phyloP scores from a whole-genome alignment of 2,113 vertebrate genomes.

The Siniperca knerii region DNA sequence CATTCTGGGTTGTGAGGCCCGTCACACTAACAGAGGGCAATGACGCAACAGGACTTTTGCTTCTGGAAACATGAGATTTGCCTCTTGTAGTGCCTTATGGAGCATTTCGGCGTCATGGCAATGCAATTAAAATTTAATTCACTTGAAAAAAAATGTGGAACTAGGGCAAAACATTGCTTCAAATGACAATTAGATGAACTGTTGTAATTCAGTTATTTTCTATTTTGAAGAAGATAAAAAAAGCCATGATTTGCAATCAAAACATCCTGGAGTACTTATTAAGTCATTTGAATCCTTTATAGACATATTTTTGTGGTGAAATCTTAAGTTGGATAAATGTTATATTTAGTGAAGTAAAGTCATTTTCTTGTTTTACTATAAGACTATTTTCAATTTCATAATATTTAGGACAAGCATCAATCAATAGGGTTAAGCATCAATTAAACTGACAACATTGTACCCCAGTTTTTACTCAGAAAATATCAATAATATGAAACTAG shows the following conservation, averaged over 20 bases:
- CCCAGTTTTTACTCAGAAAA: conserved; percentile 59
- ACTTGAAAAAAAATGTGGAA: conserved; percentile 75
- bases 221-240: conserved; percentile 78
- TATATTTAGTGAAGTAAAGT: conserved; percentile 81
- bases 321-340: conserved; percentile 79
- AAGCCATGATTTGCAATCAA: conserved; percentile 93
- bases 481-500: conserved; percentile 47
- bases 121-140: conserved; percentile 92
- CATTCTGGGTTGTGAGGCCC: conserved; percentile 86
- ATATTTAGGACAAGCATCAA: conserved; percentile 75
- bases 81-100: conserved; percentile 98
- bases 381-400: conserved; percentile 76
- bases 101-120: conserved; percentile 93
- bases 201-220: conserved; percentile 82
- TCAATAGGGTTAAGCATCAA: conserved; percentile 70
- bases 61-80: conserved; percentile 87
- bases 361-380: conserved; percentile 77
- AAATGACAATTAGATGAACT: conserved; percentile 63
- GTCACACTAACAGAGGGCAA: conserved; percentile 88
- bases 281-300: conserved; percentile 73
- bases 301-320: conserved; percentile 82
- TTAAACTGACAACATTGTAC: conserved; percentile 64
- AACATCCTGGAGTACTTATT: conserved; percentile 78
- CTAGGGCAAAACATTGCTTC: conserved; percentile 73
- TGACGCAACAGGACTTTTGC: conserved; percentile 92